Evolutionary conservation across 2,888 invertebrate species (phyloP), one percentile per base, ranked within the genome.

Genomic region (Dichetophora obliterata): DNA sequence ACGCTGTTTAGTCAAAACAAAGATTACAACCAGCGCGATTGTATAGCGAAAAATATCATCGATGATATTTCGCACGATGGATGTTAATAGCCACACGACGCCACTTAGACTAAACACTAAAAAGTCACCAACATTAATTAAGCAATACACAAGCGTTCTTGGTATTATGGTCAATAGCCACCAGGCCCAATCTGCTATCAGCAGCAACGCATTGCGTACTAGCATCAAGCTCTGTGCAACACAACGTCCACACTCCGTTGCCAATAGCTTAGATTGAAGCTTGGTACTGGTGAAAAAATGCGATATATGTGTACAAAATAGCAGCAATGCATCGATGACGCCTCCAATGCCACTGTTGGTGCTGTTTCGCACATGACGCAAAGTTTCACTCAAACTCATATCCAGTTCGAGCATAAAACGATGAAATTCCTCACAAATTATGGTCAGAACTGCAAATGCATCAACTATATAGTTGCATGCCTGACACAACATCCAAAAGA

Each of bases 31-130:
- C 2, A 81, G 16, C 0, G 80, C 81, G 19, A 82, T 81, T 1
- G 80, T 82, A 37, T 82, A 80, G 22, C 82, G 79, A 34, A 83
- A 83, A 5, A 83, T 19, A 61, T 83, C 83, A 27, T 83, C 81
- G n/a, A 82, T 50, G 6, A 80, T 59, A 6, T 50, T 80, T 1
- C 79, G 80, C 14, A 79, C 19, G 0, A 77, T 14, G 1, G 71
- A 68, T 2, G 79, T 16, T 0, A 71, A 8, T 31, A 79, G 5
- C n/a, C 43, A 69, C 63, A 75, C 75, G 0, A 48, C 34, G 0
- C 54, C 79, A 59, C 76, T 72, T 24, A 82, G 77, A 16, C 68
- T 76, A 6, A 81, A 80, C 0, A 82, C 78, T 6, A 82, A 66
- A 8, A 76, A 31, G 66, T 83, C 82, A 0, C 81, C 82, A 4